phyloP scores from a whole-genome alignment of 1,140 invertebrate genomes.

The Eumaeus atala region DNA sequence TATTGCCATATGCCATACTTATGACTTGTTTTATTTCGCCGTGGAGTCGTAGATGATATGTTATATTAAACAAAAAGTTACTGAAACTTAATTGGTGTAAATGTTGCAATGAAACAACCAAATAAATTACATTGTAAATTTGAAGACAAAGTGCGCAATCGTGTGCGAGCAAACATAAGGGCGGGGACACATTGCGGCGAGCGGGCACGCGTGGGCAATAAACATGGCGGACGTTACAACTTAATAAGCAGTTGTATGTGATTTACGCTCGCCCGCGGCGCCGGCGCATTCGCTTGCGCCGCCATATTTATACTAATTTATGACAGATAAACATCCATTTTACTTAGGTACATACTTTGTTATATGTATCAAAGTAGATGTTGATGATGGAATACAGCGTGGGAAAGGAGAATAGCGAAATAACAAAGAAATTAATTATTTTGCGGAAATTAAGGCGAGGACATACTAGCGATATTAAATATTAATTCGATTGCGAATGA shows the following conservation, averaged over 20 bases:
- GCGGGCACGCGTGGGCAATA: constrained; percentile 54
- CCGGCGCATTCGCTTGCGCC: constrained; percentile 50
- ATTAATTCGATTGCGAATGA: neutral
- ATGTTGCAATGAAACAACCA: constrained; percentile 1
- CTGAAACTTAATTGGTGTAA: too few relatives aligned
- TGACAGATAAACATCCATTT: constrained; percentile 67
- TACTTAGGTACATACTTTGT: constrained; percentile 42
- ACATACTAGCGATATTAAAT: too few relatives aligned
- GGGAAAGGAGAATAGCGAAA: too few relatives aligned
- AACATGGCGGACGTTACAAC: constrained; percentile 62
- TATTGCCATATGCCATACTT: too few relatives aligned
- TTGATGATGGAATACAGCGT: too few relatives aligned
- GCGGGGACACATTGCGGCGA: constrained; percentile 47
- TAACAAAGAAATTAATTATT: too few relatives aligned
- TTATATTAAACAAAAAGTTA: too few relatives aligned
- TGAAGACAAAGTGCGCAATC: constrained; percentile 38
- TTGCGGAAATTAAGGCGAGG: too few relatives aligned
- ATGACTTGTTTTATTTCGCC: neutral
- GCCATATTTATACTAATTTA: constrained; percentile 69
- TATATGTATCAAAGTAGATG: too few relatives aligned
- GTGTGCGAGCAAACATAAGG: constrained; percentile 55
- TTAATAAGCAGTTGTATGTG: constrained; percentile 68
- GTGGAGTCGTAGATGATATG: too few relatives aligned
- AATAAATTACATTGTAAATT: constrained; percentile 11
- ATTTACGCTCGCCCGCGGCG: constrained; percentile 68